These are phyloP conservation scores for Leptopterna dolabrata DNA, from an alignment of 2,888 invertebrate species.

Conservation along the genomic window DNA sequence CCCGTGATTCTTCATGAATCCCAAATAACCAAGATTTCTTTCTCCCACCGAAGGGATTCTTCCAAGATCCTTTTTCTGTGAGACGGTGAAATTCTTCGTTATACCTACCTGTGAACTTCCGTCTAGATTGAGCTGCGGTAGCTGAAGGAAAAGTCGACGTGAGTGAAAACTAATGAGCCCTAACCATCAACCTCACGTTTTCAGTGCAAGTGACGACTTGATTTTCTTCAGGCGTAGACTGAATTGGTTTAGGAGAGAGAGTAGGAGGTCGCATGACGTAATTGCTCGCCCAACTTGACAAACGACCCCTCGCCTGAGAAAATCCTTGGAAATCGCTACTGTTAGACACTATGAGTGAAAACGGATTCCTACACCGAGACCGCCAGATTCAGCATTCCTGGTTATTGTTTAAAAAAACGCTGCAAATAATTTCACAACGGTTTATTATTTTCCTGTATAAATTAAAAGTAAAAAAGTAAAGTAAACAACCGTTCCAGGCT, in stretches of 20 bases:
- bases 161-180: background rate
- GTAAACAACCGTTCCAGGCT: too few relatives aligned
- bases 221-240: background rate
- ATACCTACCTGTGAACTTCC: background rate
- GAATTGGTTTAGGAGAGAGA: background rate
- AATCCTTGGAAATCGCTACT: background rate
- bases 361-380: background rate
- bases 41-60: background rate
- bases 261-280: background rate
- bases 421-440: too few relatives aligned
- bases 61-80: background rate
- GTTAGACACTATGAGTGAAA: background rate
- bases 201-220: background rate
- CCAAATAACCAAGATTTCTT: too few relatives aligned
- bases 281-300: background rate
- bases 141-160: background rate
- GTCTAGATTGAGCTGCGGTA: background rate
- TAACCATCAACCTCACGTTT: background rate
- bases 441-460: too few relatives aligned
- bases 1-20: too few relatives aligned
- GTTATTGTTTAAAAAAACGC: background rate
- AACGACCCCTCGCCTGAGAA: background rate
- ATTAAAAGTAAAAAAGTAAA: too few relatives aligned
- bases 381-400: background rate
- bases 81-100: background rate